Evolutionary conservation across 2,888 invertebrate species (phyloP), one percentile per base, ranked within the genome.

Genomic region (Carterocephalus palaemon): DNA sequence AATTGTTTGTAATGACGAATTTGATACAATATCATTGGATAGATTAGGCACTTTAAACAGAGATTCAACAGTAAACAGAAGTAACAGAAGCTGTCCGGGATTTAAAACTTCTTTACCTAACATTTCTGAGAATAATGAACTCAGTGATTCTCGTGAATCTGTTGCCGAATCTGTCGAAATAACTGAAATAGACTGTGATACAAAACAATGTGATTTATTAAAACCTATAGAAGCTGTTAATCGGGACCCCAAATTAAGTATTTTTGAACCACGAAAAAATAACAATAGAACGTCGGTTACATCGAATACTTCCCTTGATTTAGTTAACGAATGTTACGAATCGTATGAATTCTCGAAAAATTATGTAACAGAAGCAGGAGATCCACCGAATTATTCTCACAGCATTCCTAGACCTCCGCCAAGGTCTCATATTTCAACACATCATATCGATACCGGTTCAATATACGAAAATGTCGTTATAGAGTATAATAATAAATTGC

Each of bases 81-180:
- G 86, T 62, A 86, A 86, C 51, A 69, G 84, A 51, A 86, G 85
- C 51, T 85, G 85, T 58, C 85, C 85, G 8, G 85, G 85, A 4
- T 85, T 85, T 52, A 84, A 86, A 70, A 83, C 75, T 2, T 86
- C 86, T 2, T 60, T 86, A 41, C 86, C 85, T 24, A 84, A 86
- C 60, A 86, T 86, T 64, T 77, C 83, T 7, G 86, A 86, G 67
- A 83, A 85, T 47, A 82, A 75, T 37, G 86, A 86, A 62, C 60
- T 76, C 5, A 75, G 75, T 51, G 81, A 80, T 61, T 74, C 77
- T 8, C 57, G 61, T 46, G 79, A 81, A 57, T 79, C 79, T 4
- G 56, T 72, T 10, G 47, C 63, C 19, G 75, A 74, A 36, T 70
- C 72, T 41, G 56, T 74, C 16, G 48, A 64, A 16, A 68, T 70